Percentiles rank a stretch among this genome's conserved stretches.
phyloP scores from a whole-genome alignment of 2,888 invertebrate genomes.

The Glyphotaelius pellucidus region DNA sequence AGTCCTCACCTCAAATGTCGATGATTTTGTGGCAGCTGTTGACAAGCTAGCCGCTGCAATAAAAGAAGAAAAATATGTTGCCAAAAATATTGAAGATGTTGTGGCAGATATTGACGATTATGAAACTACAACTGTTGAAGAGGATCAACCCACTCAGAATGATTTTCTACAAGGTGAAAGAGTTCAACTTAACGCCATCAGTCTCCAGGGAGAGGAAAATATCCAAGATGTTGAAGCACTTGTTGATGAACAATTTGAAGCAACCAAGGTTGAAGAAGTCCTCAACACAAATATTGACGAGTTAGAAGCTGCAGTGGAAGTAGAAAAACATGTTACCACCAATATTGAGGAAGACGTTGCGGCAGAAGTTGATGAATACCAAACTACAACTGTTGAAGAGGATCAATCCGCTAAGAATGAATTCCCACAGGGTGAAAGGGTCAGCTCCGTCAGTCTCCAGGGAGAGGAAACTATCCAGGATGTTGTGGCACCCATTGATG shows the following conservation, averaged over 20 bases:
- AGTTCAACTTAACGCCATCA: neutral
- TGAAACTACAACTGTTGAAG: neutral
- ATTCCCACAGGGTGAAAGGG: neutral
- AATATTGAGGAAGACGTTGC: slow-evolving; percentile 70
- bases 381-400: slow-evolving; percentile 70
- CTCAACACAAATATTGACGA: neutral
- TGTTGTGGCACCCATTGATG: slow-evolving; percentile 32
- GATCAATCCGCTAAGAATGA: slow-evolving; percentile 59
- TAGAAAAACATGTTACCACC: neutral
- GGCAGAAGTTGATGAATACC: slow-evolving; percentile 70
- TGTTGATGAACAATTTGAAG: neutral
- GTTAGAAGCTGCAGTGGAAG: neutral
- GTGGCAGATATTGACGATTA: neutral
- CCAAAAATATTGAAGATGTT: neutral
- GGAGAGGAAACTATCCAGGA: slow-evolving; percentile 4
- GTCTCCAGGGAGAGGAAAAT: neutral
- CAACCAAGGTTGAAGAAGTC: neutral
- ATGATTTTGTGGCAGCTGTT: slow-evolving; percentile 63
- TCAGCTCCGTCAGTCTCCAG: neutral
- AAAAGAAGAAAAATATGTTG: neutral
- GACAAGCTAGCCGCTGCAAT: neutral
- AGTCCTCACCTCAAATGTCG: slow-evolving; percentile 57
- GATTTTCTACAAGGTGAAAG: neutral
- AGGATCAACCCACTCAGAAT: neutral
- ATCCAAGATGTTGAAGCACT: neutral